phyloP scores from a whole-genome alignment of 2,113 vertebrate genomes.

The Lanius collurio region DNA sequence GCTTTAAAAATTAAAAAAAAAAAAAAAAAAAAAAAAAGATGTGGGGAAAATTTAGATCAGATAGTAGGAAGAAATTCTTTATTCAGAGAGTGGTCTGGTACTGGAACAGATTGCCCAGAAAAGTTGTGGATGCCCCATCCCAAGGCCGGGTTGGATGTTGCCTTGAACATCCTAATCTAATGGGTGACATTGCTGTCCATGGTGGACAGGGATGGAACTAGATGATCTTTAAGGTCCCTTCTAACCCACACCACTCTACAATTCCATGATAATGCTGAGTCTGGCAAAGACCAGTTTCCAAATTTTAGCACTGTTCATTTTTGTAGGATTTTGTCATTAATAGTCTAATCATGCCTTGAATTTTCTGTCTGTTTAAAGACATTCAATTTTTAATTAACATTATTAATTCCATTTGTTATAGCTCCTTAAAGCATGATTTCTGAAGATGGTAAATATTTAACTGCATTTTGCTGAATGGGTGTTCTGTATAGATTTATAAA shows the following conservation, averaged over 20 bases:
- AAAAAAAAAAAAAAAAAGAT: neutral
- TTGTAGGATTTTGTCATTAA: neutral
- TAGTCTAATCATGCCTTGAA: neutral
- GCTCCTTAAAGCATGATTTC: neutral
- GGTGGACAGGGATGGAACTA: neutral
- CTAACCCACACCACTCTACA: neutral
- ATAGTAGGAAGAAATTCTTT: neutral
- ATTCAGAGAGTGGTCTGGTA: neutral
- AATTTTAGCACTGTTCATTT: neutral
- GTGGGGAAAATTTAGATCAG: neutral
- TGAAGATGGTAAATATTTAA: neutral
- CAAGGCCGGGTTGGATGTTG: neutral
- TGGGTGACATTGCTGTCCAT: neutral
- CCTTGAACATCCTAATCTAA: neutral
- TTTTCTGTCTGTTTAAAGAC: neutral
- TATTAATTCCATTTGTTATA: neutral
- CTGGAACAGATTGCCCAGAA: neutral
- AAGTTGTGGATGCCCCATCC: neutral
- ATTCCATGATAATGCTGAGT: neutral
- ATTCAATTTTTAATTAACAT: neutral
- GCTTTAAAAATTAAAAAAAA: too few species aligned
- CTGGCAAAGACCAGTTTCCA: neutral
- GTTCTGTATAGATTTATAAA: neutral
- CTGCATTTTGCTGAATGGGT: neutral
- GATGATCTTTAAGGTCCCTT: neutral